Evolutionary conservation across 2,888 invertebrate genomes (phyloP).

Genomic region (Eupithecia exiguata): DNA sequence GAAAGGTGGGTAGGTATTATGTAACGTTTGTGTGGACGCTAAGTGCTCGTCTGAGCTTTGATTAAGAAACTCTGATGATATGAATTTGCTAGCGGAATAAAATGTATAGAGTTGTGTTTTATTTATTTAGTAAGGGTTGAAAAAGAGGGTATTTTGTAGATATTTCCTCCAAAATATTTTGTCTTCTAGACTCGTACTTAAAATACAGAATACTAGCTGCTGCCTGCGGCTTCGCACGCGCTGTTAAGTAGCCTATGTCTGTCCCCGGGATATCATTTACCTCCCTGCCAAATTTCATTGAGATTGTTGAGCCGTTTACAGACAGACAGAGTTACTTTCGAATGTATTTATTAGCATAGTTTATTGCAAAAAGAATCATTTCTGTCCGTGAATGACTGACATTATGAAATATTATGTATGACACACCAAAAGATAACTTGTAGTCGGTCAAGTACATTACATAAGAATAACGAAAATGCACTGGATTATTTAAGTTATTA

Average conservation of each 20-base stretch:
- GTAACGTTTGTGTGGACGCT: slow-evolving; percentile 52
- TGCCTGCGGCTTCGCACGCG: no score
- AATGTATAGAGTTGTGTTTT: slow-evolving; percentile 3
- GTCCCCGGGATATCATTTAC: no score
- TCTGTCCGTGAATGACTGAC: no score
- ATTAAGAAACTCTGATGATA: neutral
- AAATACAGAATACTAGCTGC: no score
- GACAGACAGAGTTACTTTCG: no score
- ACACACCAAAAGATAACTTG: neutral
- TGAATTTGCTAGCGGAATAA: neutral
- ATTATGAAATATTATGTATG: no score
- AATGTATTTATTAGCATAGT: no score
- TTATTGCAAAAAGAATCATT: no score
- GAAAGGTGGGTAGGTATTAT: slow-evolving; percentile 13
- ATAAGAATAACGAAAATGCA: neutral
- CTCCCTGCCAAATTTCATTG: no score
- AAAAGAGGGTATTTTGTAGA: neutral
- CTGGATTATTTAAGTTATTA: no score
- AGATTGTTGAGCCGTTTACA: no score
- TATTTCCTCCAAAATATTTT: neutral
- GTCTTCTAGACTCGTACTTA: neutral
- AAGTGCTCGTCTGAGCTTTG: slow-evolving; percentile 42
- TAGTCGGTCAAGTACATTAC: neutral
- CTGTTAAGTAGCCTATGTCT: no score
- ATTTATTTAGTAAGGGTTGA: neutral